phyloP scores from a whole-genome alignment of 2,797 vertebrate genomes.

The Neosilurus mollespiculum region DNA sequence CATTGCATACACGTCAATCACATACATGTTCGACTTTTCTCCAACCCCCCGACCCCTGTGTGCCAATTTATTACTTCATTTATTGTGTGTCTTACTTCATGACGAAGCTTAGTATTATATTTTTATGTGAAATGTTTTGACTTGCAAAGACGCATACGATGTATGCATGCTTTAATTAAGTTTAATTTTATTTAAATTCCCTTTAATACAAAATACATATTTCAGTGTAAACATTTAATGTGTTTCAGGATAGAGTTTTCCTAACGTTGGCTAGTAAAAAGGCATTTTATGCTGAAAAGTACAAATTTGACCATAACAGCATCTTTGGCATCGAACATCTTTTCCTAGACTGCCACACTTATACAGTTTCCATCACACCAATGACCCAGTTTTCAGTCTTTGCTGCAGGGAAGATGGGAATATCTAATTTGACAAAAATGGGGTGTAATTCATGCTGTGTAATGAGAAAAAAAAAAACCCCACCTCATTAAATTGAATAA shows the following conservation, averaged over 20 bases:
- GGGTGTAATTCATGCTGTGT: slow-evolving; percentile 60
- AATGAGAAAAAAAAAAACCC: slow-evolving; percentile 66
- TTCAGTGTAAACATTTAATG: background rate
- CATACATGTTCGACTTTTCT: too few relatives aligned
- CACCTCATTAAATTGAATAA: slow-evolving; percentile 75
- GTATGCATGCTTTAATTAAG: too few relatives aligned
- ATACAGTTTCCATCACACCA: background rate
- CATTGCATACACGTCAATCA: too few relatives aligned
- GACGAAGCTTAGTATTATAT: too few relatives aligned
- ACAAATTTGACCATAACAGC: background rate
- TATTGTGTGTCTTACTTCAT: too few relatives aligned
- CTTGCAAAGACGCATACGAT: too few relatives aligned
- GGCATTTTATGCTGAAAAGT: background rate
- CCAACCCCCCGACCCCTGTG: too few relatives aligned
- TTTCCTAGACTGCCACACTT: background rate
- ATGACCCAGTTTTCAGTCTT: slow-evolving; percentile 64
- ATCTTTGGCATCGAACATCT: background rate
- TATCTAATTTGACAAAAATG: slow-evolving; percentile 68
- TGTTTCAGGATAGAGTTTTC: background rate
- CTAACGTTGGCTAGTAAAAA: background rate
- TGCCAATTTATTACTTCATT: too few relatives aligned
- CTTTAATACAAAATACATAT: background rate
- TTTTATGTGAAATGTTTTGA: too few relatives aligned
- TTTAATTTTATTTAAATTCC: too few relatives aligned
- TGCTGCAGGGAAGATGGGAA: slow-evolving; percentile 65